These are phyloP conservation scores for Cladopsammia gracilis DNA, from an alignment of 64 coral and sea anemone genomes.

Conservation along the genomic window DNA sequence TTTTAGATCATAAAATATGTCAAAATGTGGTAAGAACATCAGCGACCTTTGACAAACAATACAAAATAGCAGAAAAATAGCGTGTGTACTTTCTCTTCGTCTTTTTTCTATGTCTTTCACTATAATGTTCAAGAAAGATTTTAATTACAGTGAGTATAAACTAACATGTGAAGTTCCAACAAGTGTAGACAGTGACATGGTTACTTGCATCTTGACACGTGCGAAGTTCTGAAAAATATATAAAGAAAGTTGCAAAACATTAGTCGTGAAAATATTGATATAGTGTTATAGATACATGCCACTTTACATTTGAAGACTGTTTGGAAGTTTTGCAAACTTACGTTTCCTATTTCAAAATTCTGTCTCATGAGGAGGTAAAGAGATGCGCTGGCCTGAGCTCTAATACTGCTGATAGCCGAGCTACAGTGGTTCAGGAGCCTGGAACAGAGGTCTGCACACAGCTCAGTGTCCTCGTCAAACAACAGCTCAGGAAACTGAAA, in stretches of 20 bases:
- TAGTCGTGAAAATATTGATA: not conserved
- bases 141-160: not conserved
- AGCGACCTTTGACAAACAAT: too few relatives aligned
- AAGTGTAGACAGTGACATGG: slow-evolving; percentile 96
- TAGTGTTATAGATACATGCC: not conserved
- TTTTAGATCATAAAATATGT: too few relatives aligned
- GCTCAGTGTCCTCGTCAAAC: slow-evolving; percentile 98
- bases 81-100: too few relatives aligned
- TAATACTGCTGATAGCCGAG: slow-evolving; percentile 84
- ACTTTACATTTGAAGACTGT: too few relatives aligned
- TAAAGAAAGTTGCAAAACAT: not conserved
- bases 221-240: slow-evolving; percentile 90
- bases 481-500: slow-evolving; percentile 96
- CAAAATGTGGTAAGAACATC: too few relatives aligned
- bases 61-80: too few relatives aligned
- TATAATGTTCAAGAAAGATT: not conserved
- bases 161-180: slow-evolving; percentile 98
- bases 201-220: slow-evolving; percentile 99
- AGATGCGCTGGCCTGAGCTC: slow-evolving; percentile 93
- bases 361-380: slow-evolving; percentile 98
- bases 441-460: slow-evolving; percentile 93
- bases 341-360: slow-evolving; percentile 98
- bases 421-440: slow-evolving; percentile 97
- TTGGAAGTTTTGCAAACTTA: slow-evolving; percentile 22
- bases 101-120: too few relatives aligned